These are phyloP conservation scores for Pipra filicauda DNA, from an alignment of 2,113 vertebrate genomes.

Conservation along the genomic window DNA sequence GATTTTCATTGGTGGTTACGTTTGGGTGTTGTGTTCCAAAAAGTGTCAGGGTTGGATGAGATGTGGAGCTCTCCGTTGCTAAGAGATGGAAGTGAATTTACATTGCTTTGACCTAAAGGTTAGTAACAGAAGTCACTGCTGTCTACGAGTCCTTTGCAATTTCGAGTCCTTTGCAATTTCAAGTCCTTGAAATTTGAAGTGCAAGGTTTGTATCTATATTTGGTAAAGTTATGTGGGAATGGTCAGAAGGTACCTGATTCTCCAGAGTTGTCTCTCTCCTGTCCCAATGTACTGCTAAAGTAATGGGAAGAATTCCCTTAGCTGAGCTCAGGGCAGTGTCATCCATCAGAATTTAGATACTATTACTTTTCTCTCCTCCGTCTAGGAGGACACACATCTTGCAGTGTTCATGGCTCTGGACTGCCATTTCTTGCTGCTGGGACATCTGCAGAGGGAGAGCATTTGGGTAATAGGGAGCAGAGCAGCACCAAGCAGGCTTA, in stretches of 20 bases:
- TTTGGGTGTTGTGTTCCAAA: neutral
- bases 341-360: neutral
- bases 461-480: neutral
- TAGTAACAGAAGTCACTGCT: neutral
- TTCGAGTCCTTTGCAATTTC: neutral
- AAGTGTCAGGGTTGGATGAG: neutral
- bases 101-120: neutral
- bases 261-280: neutral
- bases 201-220: neutral
- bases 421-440: neutral
- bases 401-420: neutral
- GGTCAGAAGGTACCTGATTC: neutral
- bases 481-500: neutral
- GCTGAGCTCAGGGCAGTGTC: neutral
- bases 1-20: neutral
- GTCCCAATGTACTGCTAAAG: neutral
- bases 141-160: neutral
- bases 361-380: neutral
- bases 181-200: neutral
- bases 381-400: neutral
- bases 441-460: neutral
- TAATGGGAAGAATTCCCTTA: neutral
- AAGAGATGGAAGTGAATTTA: neutral
- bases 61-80: neutral
- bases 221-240: neutral